Evolutionary conservation across 2,113 vertebrate species (phyloP), one percentile per base, ranked within the genome.

Genomic region (Salvator merianae): DNA sequence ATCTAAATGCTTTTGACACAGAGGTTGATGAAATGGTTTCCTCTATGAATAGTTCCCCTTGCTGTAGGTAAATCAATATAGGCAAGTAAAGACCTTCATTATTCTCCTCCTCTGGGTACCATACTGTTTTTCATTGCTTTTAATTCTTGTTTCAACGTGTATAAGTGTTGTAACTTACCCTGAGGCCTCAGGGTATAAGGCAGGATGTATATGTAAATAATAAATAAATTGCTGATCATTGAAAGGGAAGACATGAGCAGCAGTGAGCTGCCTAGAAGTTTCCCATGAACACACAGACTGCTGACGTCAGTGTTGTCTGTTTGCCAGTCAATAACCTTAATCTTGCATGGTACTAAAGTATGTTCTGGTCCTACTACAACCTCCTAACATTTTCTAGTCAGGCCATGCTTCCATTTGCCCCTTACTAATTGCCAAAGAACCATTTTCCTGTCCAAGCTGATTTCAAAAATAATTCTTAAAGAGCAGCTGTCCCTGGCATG

Each of bases 401-500:
- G 38, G 55, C 12, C 26, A 66, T 65, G 4, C 26, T 43, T 70
- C 53, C 3, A 13, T 7, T 65, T 63, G 40, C n/a, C 18, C 28
- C 73, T 50, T 77, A 68, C 8, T 28, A 59, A 59, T 59, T 4
- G 38, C 5, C 6, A 59, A 8, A 53, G 10, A 65, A 69, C 32
- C 24, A n/a, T 24, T 26, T 76, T 55, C 38, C 47, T 22, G 34
- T 9, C 32, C 68, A 59, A 32, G 28, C 36, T 43, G 28, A 3
- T n/a, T 68, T 72, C 12, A n/a, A 4, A 1, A 79, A 87, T 55
- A 43, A 78, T 93, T 90, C 93, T 92, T 91, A 86, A 87, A 74
- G 26, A 88, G 89, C 88, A 86, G 88, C 88, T 93, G 89, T 76
- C 85, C 93, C 84, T 89, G 84, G 87, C 84, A 90, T 83, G 88